Evolutionary conservation across 2,113 vertebrate genomes (phyloP).

Genomic region (Nothocercus nigrocapillus): DNA sequence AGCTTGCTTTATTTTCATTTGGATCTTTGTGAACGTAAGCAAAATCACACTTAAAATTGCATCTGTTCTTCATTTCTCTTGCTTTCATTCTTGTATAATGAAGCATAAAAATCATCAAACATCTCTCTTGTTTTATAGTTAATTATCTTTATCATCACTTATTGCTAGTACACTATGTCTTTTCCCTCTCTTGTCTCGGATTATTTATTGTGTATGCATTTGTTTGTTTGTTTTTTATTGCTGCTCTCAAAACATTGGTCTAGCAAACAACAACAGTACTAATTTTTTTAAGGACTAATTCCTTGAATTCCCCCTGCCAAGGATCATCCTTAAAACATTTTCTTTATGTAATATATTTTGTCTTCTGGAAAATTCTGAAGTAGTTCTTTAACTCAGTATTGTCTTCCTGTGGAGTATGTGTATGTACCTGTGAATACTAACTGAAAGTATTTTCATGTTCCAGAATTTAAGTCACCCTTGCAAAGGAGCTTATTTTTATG

Average conservation of each 20-base stretch:
- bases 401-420: neutral
- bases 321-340: neutral
- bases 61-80: neutral
- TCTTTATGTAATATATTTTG: neutral
- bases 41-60: neutral
- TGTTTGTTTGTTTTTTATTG: neutral
- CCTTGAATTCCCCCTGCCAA: neutral
- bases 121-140: neutral
- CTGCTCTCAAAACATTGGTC: neutral
- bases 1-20: neutral
- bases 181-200: neutral
- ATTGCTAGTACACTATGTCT: neutral
- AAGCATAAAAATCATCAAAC: neutral
- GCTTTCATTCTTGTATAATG: neutral
- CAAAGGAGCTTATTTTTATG: neutral
- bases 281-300: neutral
- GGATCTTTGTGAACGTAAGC: neutral
- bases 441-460: neutral
- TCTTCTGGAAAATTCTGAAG: neutral
- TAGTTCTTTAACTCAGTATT: neutral
- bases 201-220: neutral
- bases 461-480: neutral
- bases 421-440: neutral
- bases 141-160: neutral
- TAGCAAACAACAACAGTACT: neutral